phyloP scores from a whole-genome alignment of 2,113 vertebrate species.

The Boleophthalmus pectinirostris region DNA sequence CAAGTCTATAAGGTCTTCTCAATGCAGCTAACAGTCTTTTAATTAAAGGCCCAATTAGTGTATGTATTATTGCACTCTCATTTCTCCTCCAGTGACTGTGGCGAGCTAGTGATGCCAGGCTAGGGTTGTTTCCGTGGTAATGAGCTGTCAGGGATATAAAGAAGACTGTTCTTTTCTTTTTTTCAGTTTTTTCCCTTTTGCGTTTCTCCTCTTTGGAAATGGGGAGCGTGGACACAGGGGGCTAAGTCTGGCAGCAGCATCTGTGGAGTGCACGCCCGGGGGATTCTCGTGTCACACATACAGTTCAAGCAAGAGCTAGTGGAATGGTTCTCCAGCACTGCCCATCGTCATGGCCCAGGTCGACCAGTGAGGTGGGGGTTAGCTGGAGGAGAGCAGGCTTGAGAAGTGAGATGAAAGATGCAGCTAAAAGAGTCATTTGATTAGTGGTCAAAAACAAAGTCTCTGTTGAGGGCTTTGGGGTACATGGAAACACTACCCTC shows the following conservation, averaged over 20 bases:
- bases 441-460: constrained; percentile 68
- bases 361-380: constrained; percentile 64
- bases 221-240: constrained; percentile 58
- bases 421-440: constrained; percentile 67
- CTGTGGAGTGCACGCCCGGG: constrained; percentile 68
- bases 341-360: constrained; percentile 52
- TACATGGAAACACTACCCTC: constrained; percentile 54
- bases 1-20: constrained; percentile 25
- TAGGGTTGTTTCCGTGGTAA: constrained; percentile 78
- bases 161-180: constrained; percentile 66
- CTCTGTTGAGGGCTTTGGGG: constrained; percentile 57
- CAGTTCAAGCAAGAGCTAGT: constrained; percentile 62
- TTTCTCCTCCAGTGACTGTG: constrained; percentile 49
- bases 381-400: constrained; percentile 46
- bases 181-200: constrained; percentile 56
- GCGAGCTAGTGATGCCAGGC: constrained; percentile 67
- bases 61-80: constrained; percentile 52
- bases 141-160: constrained; percentile 82
- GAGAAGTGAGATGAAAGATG: constrained; percentile 42
- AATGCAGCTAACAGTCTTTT: constrained; percentile 63
- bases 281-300: constrained; percentile 70
- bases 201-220: constrained; percentile 70
- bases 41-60: constrained; percentile 66
- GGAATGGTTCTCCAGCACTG: constrained; percentile 53
- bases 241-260: constrained; percentile 64